Percentiles rank a stretch among this genome's conserved stretches.
Evolutionary conservation across 2,113 vertebrate species (phyloP).

Genomic region (Galbula dea): DNA sequence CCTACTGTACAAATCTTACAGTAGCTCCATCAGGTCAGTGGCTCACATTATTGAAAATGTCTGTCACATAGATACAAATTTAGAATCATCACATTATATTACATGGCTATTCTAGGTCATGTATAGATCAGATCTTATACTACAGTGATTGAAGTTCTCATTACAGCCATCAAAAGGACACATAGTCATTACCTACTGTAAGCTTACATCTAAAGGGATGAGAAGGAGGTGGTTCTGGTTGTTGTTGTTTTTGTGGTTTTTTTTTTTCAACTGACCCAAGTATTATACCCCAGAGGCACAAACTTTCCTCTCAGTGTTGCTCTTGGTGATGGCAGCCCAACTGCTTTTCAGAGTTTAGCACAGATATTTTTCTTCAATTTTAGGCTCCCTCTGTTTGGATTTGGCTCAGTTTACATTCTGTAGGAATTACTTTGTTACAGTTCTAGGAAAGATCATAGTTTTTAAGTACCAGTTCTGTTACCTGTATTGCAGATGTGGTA

Average conservation of each 20-base stretch:
- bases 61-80: slow-evolving; percentile 89
- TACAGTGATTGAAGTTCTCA: slow-evolving; percentile 91
- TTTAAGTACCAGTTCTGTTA: slow-evolving; percentile 70
- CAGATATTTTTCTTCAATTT: background rate
- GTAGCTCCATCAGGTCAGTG: slow-evolving; percentile 85
- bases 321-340: slow-evolving; percentile 51
- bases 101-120: slow-evolving; percentile 98
- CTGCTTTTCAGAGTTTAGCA: slow-evolving; percentile 44
- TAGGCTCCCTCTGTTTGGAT: slow-evolving; percentile 11
- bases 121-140: slow-evolving; percentile 90
- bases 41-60: slow-evolving; percentile 89
- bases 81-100: slow-evolving; percentile 89
- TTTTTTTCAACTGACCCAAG: slow-evolving; percentile 70
- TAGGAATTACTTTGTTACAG: slow-evolving; percentile 61
- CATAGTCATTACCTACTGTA: slow-evolving; percentile 90
- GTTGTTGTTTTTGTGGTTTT: background rate
- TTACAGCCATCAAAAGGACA: slow-evolving; percentile 92
- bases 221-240: slow-evolving; percentile 63
- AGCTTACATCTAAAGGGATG: slow-evolving; percentile 80
- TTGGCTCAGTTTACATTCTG: slow-evolving; percentile 1
- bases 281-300: slow-evolving; percentile 56
- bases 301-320: slow-evolving; percentile 54
- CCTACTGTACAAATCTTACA: slow-evolving; percentile 82
- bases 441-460: slow-evolving; percentile 38
- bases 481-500: slow-evolving; percentile 68